Base-by-base conservation (phyloP, 2,888 invertebrate species). In the Tryphoninae sp. region DNA sequence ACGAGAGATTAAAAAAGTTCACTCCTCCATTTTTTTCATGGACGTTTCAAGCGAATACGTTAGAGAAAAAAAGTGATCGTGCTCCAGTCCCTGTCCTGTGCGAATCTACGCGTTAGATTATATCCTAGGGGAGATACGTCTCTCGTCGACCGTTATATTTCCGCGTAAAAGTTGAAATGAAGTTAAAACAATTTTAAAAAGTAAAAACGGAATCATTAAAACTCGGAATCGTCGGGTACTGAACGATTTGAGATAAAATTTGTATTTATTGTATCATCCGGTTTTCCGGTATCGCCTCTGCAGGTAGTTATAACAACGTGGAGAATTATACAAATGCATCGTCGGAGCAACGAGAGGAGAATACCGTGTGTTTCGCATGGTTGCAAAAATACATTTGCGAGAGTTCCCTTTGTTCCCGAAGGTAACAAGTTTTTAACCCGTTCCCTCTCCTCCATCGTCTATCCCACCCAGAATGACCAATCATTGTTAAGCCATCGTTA, bases 351-450 rank as follows among this genome's bases (percentile, higher is more conserved):
- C 45, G 9, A 45, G 13, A 45, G 45, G 9, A 45, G 13, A 45
- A 13, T 13, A 2, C 0, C 45, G 9, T 45, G 45, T 13, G 2
- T 45, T 45, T 45, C 11, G 45, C 13, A 45, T 3, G 13, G 11
- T 11, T 45, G 45, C 45, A 11, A 45, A 45, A 45, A 45, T 13
- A 45, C 55, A 55, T 55, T 55, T 13, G 11, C 45, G 2, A 55
- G 9, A 33, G 16, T 19, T 55, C 55, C 16, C 9, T 19, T 55
- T 19, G 55, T 55, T 55, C 55, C 19, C 19, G 55, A 55, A 55
- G 55, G 16, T 55, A 55, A 55, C 55, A 55, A 19, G 51, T 51
- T 55, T 55, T 55, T 55, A 55, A 16, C 13, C 45, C 45, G 13
- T 3, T 1, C 45, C 45, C 13, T 45, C 13, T 55, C 22, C 19